A percentile compares a stretch with the other conserved stretches of the same genome.
Evolutionary conservation across 1,140 invertebrate genomes (phyloP).

Genomic region (Sinella curviseta): DNA sequence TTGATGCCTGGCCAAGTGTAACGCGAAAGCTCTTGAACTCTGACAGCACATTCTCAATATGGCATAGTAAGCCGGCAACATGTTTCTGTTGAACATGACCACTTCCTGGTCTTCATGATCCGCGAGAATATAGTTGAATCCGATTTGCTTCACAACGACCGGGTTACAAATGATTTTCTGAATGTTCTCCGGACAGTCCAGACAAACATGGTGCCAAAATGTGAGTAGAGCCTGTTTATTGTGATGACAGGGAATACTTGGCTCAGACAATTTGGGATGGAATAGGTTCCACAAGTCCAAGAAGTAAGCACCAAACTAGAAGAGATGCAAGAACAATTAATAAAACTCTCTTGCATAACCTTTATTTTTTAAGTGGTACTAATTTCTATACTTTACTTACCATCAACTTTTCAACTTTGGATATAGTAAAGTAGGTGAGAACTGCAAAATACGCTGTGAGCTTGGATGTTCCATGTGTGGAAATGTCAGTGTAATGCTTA

Average conservation of each 20-base stretch:
- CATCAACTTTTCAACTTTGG: conserved; percentile 87
- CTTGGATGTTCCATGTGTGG: conserved; percentile 83
- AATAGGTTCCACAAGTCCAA: conserved; percentile 89
- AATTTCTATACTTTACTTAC: conserved; percentile 59
- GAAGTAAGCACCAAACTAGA: conserved; percentile 82
- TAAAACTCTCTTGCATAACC: background rate
- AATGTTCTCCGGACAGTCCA: conserved; percentile 89
- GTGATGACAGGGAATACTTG: conserved; percentile 88
- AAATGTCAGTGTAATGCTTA: conserved; percentile 79
- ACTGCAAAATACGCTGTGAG: conserved; percentile 88
- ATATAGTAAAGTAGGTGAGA: conserved; percentile 84
- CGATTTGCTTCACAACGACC: conserved; percentile 86
- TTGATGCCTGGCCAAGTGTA: conserved; percentile 84
- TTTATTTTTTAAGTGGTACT: no score
- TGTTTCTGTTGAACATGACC: conserved; percentile 85
- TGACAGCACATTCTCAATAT: conserved; percentile 84
- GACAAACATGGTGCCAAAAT: conserved; percentile 89
- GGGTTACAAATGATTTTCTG: conserved; percentile 79
- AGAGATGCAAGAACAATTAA: conserved; percentile 43
- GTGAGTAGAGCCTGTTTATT: conserved; percentile 89
- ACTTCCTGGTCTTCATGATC: conserved; percentile 95
- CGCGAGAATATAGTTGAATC: conserved; percentile 82
- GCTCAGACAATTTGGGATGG: conserved; percentile 91
- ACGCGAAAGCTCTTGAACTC: conserved; percentile 78
- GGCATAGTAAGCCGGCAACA: conserved; percentile 93